Evolutionary conservation across 2,797 vertebrate genomes (phyloP).

Genomic region (Mastacembelus armatus): DNA sequence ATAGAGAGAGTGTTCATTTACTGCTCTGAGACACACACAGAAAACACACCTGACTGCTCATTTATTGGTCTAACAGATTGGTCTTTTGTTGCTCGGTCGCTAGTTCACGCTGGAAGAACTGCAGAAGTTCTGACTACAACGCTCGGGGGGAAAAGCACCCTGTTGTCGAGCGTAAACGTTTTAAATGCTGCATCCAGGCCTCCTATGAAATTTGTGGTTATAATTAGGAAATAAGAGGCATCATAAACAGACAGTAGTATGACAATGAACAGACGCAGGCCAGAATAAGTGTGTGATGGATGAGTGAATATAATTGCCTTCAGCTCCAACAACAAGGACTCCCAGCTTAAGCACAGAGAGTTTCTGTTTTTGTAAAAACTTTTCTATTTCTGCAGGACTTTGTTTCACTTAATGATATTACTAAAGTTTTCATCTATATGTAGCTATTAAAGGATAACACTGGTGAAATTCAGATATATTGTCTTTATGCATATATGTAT

Average conservation of each 20-base stretch:
- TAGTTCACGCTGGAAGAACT: conserved; percentile 58
- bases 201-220: conserved; percentile 65
- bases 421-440: conserved; percentile 22
- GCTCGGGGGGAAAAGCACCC: conserved; percentile 63
- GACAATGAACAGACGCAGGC: conserved; percentile 59
- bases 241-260: conserved; percentile 67
- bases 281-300: conserved; percentile 49
- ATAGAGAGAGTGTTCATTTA: conserved; percentile 84
- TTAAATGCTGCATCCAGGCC: conserved; percentile 60
- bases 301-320: conserved; percentile 50
- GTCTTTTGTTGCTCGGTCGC: conserved; percentile 80
- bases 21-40: conserved; percentile 68
- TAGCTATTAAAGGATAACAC: neutral
- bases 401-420: neutral
- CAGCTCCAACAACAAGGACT: conserved; percentile 42
- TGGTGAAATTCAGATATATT: neutral
- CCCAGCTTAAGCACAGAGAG: conserved; percentile 7
- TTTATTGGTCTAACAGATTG: conserved; percentile 84
- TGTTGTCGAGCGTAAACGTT: conserved; percentile 61
- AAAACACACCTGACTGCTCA: conserved; percentile 81
- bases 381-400: conserved; percentile 25
- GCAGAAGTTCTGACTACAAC: conserved; percentile 64
- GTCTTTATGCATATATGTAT: too few relatives aligned
- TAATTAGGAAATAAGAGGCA: conserved; percentile 72
- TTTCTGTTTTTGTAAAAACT: conserved; percentile 24